These are phyloP conservation scores for Heterohyrax brucei DNA, from an alignment of 2,797 vertebrate species.

Conservation along the genomic window DNA sequence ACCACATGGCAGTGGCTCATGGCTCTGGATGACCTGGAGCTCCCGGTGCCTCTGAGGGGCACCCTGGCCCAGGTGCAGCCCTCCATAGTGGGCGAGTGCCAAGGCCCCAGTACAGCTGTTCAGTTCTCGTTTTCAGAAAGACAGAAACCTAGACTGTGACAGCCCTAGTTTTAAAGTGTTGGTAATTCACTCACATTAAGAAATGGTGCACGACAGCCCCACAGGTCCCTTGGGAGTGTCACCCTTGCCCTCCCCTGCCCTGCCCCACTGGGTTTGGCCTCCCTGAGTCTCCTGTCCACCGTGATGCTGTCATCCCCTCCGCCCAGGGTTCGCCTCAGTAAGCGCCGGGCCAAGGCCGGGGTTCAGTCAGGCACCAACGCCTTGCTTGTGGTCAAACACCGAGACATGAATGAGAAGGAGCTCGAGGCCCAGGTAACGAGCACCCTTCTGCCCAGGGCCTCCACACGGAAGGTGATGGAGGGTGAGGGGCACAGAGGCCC, in stretches of 20 bases:
- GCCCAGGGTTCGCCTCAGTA: conserved; percentile 97
- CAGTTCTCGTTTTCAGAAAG: not conserved
- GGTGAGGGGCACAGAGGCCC: not conserved
- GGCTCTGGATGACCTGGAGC: not conserved
- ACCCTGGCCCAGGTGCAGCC: not conserved
- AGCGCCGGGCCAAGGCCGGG: conserved; percentile 97
- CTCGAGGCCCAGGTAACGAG: conserved; percentile 96
- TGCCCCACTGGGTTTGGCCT: not conserved
- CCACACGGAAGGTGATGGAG: not conserved
- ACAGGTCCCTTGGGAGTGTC: not conserved
- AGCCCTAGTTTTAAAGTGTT: not conserved
- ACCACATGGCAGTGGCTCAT: not conserved
- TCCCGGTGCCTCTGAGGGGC: not conserved
- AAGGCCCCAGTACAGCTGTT: not conserved
- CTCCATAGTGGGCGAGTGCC: no score
- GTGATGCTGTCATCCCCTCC: no score
- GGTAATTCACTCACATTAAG: not conserved
- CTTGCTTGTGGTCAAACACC: conserved; percentile 97
- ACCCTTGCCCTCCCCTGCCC: not conserved
- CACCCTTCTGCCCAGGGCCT: not conserved
- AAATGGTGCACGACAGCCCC: not conserved
- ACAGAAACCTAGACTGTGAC: not conserved
- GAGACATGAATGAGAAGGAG: conserved; percentile 99
- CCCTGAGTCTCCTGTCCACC: not conserved
- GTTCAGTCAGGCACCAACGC: conserved; percentile 97